Conservation (phyloP, 2,888 invertebrate genomes). For the Cenopis cana region DNA sequence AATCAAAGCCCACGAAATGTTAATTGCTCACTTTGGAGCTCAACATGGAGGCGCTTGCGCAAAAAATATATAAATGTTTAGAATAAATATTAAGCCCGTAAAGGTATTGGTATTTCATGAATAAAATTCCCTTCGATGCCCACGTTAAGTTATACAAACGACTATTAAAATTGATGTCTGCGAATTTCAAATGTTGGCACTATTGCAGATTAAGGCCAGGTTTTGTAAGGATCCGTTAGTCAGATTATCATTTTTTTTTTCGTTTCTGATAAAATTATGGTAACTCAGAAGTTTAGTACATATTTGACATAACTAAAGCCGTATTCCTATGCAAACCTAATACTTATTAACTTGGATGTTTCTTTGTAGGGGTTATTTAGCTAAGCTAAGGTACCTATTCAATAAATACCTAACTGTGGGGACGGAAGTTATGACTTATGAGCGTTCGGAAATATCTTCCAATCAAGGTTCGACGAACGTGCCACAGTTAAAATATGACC, state of each 20-base stretch:
- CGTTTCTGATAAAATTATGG: too few relatives aligned
- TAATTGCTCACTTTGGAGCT: slow-evolving; percentile 69
- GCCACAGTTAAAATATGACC: not conserved
- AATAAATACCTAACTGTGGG: slow-evolving; percentile 68
- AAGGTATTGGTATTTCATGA: slow-evolving; percentile 64
- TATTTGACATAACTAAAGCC: too few relatives aligned
- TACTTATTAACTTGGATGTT: not conserved
- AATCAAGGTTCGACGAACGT: slow-evolving; percentile 58
- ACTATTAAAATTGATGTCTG: not conserved
- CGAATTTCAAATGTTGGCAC: too few relatives aligned
- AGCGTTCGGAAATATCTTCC: slow-evolving; percentile 61
- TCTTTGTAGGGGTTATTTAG: not conserved
- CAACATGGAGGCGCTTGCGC: slow-evolving; percentile 50
- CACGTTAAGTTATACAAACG: not conserved
- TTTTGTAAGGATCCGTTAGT: too few relatives aligned
- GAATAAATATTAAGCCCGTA: slow-evolving; percentile 43
- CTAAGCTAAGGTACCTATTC: not conserved
- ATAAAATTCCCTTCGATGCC: slow-evolving; percentile 54
- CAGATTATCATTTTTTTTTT: too few relatives aligned
- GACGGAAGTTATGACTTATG: slow-evolving; percentile 72
- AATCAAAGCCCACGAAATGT: slow-evolving; percentile 53
- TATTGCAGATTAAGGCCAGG: too few relatives aligned
- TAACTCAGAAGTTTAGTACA: too few relatives aligned
- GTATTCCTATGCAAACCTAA: not conserved
- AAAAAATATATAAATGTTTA: slow-evolving; percentile 24